These are phyloP conservation scores for Peucedramus taeniatus DNA, from an alignment of 2,113 vertebrate species.

Conservation along the genomic window DNA sequence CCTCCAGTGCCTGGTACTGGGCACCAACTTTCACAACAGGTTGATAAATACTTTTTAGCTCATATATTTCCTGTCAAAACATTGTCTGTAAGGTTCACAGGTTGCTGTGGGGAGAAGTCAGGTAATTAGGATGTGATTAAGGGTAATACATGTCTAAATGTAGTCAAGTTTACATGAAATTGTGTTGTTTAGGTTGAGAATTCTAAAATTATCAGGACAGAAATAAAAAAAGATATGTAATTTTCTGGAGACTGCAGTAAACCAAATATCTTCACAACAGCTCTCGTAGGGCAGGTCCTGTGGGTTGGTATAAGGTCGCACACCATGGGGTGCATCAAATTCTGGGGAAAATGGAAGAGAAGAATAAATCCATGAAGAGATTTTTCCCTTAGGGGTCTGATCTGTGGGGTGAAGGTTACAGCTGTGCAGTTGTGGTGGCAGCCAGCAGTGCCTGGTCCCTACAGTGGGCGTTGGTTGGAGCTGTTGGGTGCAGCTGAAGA, in stretches of 20 bases:
- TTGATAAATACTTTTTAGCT: background rate
- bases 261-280: background rate
- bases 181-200: background rate
- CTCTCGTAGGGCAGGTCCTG: background rate
- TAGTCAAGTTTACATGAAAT: background rate
- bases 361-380: background rate
- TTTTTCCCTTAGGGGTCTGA: background rate
- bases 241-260: background rate
- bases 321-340: background rate
- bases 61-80: background rate
- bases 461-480: rapidly evolving
- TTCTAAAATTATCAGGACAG: background rate
- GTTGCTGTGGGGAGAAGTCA: background rate
- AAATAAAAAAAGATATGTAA: background rate
- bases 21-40: background rate
- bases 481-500: background rate
- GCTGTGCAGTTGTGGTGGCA: background rate
- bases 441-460: background rate
- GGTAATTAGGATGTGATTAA: background rate
- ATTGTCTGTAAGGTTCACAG: rapidly evolving
- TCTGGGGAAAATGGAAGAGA: background rate
- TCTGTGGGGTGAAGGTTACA: background rate
- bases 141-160: background rate
- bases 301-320: background rate
- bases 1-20: background rate